Conservation (phyloP, 2,797 vertebrate species). For the Epinephelus awoara region DNA sequence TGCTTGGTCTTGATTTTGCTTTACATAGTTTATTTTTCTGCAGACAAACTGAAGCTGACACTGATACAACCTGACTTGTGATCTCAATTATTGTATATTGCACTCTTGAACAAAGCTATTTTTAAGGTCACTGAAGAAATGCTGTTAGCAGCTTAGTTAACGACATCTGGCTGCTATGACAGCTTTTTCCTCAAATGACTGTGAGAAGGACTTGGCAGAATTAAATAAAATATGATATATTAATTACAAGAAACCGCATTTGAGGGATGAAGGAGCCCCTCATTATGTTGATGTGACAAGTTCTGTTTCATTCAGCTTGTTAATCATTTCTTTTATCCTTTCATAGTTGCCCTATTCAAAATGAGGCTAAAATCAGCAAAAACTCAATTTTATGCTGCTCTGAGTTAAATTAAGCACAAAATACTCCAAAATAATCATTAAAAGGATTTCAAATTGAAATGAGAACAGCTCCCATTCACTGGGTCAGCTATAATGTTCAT, state of each 20-base stretch:
- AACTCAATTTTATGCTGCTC: constrained; percentile 80
- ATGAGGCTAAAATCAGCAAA: constrained; percentile 75
- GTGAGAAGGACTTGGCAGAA: constrained; percentile 48
- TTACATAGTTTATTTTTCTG: constrained; percentile 28
- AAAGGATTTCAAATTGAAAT: constrained; percentile 83
- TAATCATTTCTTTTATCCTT: constrained; percentile 77
- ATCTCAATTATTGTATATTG: constrained; percentile 42
- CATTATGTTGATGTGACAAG: constrained; percentile 77
- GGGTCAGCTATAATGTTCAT: constrained; percentile 76
- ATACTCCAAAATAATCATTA: constrained; percentile 82
- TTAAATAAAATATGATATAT: constrained; percentile 56
- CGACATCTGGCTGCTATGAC: constrained; percentile 45
- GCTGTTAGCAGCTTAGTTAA: constrained; percentile 48
- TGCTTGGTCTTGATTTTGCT: constrained; percentile 20
- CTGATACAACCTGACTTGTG: constrained; percentile 28
- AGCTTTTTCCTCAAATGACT: constrained; percentile 51
- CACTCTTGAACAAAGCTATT: constrained; percentile 49
- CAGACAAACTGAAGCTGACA: constrained; percentile 23
- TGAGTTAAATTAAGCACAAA: constrained; percentile 81
- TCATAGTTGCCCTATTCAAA: constrained; percentile 66
- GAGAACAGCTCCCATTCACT: constrained; percentile 68
- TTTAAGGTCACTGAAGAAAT: constrained; percentile 52
- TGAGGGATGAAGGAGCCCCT: constrained; percentile 69
- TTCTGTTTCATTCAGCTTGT: constrained; percentile 75
- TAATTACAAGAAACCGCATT: constrained; percentile 75